Percentiles rank a stretch among this genome's conserved stretches.
phyloP scores from a whole-genome alignment of 2,113 vertebrate species.

The Hiodon alosoides region DNA sequence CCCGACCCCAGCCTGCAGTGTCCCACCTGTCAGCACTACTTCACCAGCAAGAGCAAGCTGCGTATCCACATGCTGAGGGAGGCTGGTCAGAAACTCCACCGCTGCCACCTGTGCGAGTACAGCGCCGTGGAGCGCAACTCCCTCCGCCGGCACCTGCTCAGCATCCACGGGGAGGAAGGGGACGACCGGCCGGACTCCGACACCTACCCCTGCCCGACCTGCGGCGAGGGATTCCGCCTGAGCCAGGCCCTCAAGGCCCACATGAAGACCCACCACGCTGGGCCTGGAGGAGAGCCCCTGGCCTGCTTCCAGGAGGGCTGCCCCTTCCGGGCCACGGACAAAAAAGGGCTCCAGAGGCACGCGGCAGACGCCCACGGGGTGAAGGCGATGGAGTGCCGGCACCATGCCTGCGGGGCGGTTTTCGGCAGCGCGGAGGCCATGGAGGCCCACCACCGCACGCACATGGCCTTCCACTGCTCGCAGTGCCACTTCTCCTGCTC shows the following conservation, averaged over 20 bases:
- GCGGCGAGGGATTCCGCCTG: constrained; percentile 74
- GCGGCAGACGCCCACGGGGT: constrained; percentile 65
- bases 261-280: constrained; percentile 77
- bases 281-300: constrained; percentile 49
- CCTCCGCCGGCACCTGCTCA: constrained; percentile 79
- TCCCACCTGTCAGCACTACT: constrained; percentile 83
- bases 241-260: constrained; percentile 85
- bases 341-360: constrained; percentile 75
- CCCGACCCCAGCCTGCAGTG: constrained; percentile 89
- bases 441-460: constrained; percentile 81
- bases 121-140: constrained; percentile 85
- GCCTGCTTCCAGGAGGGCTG: constrained; percentile 77
- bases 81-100: constrained; percentile 75
- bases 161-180: constrained; percentile 70
- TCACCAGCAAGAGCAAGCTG: constrained; percentile 94
- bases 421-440: constrained; percentile 71
- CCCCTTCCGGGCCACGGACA: constrained; percentile 56
- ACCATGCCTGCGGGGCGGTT: constrained; percentile 77
- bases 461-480: constrained; percentile 89
- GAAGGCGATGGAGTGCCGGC: constrained; percentile 74
- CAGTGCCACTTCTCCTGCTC: constrained; percentile 89
- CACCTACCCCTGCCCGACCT: constrained; percentile 78
- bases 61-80: constrained; percentile 85
- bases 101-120: constrained; percentile 80
- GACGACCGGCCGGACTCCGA: constrained; percentile 52